These are phyloP conservation scores for Arrhopalites spinosus DNA, from an alignment of 2,888 invertebrate genomes.

Conservation along the genomic window DNA sequence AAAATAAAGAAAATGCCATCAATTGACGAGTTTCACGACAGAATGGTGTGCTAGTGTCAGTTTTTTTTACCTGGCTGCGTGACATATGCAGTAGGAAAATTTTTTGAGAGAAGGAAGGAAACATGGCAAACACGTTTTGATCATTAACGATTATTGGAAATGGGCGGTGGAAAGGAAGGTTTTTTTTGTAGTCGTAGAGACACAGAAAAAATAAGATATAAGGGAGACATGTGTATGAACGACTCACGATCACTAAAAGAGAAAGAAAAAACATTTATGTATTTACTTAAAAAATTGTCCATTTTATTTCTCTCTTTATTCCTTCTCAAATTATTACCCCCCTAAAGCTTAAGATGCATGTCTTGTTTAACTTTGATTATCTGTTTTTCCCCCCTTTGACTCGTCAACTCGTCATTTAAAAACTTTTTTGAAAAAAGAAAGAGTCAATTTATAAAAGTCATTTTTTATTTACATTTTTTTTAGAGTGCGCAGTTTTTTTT, in stretches of 20 bases:
- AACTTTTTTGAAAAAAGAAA: no score
- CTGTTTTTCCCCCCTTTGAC: no score
- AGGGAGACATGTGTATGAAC: neutral
- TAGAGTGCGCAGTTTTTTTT: no score
- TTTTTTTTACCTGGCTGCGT: neutral
- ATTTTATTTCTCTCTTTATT: neutral
- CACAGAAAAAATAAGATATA: neutral
- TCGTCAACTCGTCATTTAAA: no score
- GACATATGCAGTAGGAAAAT: neutral
- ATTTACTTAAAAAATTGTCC: neutral
- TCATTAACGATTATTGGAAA: conserved; percentile 27
- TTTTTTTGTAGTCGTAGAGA: neutral
- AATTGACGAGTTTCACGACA: neutral
- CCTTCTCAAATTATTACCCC: neutral
- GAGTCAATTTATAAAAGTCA: no score
- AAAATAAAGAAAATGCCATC: no score
- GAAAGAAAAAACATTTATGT: neutral
- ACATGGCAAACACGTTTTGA: conserved; percentile 22
- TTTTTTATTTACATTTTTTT: no score
- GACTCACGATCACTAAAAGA: neutral
- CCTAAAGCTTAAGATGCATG: neutral
- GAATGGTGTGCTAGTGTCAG: conserved; percentile 5
- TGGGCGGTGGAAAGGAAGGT: conserved; percentile 4
- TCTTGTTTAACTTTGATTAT: neutral
- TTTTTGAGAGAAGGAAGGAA: no score